These are phyloP conservation scores for Pammene aurita DNA, from an alignment of 2,888 invertebrate genomes.

Conservation along the genomic window DNA sequence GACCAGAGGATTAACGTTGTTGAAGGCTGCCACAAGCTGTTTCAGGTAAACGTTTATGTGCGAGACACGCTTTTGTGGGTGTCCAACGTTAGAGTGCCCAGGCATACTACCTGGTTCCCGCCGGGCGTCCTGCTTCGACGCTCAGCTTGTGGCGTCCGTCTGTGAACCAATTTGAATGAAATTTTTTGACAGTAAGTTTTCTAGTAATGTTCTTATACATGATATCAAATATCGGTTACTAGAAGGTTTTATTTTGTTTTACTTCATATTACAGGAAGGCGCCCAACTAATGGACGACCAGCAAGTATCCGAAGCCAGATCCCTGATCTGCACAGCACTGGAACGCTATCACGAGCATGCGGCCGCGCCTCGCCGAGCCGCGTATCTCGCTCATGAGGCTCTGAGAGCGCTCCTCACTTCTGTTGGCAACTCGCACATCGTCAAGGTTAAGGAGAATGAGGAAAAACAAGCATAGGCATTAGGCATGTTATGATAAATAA, in stretches of 20 bases:
- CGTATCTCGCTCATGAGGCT: conserved; percentile 88
- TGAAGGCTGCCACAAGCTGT: conserved; percentile 24
- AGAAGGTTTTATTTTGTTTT: neutral
- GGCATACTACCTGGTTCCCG: conserved; percentile 24
- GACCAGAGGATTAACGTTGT: conserved; percentile 3
- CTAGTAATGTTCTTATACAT: no score
- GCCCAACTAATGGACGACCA: conserved; percentile 80
- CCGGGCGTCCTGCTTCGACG: conserved; percentile 6
- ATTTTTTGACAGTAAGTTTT: no score
- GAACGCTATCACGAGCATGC: conserved; percentile 85
- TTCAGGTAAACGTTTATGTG: neutral
- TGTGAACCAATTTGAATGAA: no score
- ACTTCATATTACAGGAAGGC: conserved; percentile 56
- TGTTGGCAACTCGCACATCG: conserved; percentile 75
- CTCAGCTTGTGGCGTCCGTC: conserved; percentile 23
- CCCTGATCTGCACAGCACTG: conserved; percentile 81
- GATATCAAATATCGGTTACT: no score
- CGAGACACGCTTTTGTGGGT: neutral
- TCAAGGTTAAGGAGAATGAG: conserved; percentile 38
- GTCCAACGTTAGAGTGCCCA: neutral
- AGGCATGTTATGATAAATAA: no score
- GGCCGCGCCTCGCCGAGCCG: conserved; percentile 85
- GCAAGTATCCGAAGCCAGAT: conserved; percentile 79
- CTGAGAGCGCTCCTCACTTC: conserved; percentile 86
- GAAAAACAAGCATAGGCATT: neutral